Base-by-base conservation (phyloP, 2,113 vertebrate genomes). In the Origma solitaria region DNA sequence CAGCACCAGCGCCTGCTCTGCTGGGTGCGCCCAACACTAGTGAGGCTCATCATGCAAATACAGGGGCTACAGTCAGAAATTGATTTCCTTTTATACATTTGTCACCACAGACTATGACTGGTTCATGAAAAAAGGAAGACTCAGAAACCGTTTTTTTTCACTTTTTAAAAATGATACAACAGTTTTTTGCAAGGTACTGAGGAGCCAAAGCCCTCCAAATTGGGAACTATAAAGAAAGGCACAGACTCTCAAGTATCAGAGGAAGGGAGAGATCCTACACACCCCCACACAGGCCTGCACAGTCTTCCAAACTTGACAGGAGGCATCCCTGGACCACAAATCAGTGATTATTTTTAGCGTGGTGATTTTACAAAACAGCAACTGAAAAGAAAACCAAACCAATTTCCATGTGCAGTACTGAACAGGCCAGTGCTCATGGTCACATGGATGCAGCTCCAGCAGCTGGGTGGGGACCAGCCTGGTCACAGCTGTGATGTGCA, bases 381-480 rank as follows among this genome's bases (percentile, higher is more conserved):
- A 33, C 37, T 44, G 13, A 87, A 91, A 53, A 9, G 27, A 23
- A 28, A 62, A 11, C 28, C 73, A 40, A 65, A 6, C 3, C 40
- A 44, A 13, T 18, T 50, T 80, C 42, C 13, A 19, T 0, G 15
- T 64, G 76, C 62, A 68, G 8, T 4, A 33, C 11, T 66, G 54
- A 64, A 23, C 50, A 84, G 64, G 10, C 25, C 65, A 44, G 40
- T 23, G 62, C 28, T 50, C 30, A 6, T 3, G 37, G 37, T 5
- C 23, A 42, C 0, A 0, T 4, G 40, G 49, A 7, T 3, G 35
- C 31, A n/a, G 21, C 78, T 54, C 42, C 65, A 35, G 69, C 1
- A 75, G 82, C 77, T 57, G 80, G 16, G 13, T 1, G 21, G 16
- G 47, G 16, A 71, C 21, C 83, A 81, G 50, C 6, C 47, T 15